Base-by-base conservation (phyloP, 2,888 invertebrate genomes). In the Thecocarcelia acutangulata region DNA sequence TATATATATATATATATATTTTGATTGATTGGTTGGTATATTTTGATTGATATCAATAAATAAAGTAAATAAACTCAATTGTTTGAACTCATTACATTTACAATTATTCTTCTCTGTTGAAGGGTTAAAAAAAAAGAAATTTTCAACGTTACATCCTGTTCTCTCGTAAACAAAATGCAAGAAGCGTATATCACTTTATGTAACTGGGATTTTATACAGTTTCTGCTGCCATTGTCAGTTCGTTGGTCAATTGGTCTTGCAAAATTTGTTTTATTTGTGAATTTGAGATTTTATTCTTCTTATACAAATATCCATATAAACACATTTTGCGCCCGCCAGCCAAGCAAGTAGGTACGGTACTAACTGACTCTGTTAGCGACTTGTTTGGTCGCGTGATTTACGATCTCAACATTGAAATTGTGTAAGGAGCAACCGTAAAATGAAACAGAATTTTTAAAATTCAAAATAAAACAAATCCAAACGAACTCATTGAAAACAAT, bases 371-470 rank as follows among this genome's bases (percentile, higher is more conserved):
- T 77, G 79, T 80, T 68, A 76, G 44, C 54, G 70, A 85, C 85
- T 87, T 86, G 86, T 88, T 87, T 85, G 85, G 77, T 84, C 76
- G 73, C 84, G 85, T 88, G 88, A 88, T 88, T 88, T 88, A 88
- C 87, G 88, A 88, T 87, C 86, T 87, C 88, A 86, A 85, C 87
- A 86, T 85, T 84, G 84, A 83, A 85, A 87, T 87, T 88, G 88
- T 89, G 88, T 88, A 88, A 88, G 87, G 88, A 80, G 80, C 76
- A 77, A 69, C 73, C 81, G 68, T 81, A 81, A 78, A 76, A 54
- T 76, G 37, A 61, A 66, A 69, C 42, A 44, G 17, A 68, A 76
- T 68, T 52, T 52, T 69, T 50, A 58, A 54, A 76, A 69, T 24
- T 37, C 9, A 61, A 69, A 75, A 69, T 37, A 68, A 68, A 76